Evolutionary conservation across 2,888 invertebrate species (phyloP).

Genomic region (Diaphora mendica): DNA sequence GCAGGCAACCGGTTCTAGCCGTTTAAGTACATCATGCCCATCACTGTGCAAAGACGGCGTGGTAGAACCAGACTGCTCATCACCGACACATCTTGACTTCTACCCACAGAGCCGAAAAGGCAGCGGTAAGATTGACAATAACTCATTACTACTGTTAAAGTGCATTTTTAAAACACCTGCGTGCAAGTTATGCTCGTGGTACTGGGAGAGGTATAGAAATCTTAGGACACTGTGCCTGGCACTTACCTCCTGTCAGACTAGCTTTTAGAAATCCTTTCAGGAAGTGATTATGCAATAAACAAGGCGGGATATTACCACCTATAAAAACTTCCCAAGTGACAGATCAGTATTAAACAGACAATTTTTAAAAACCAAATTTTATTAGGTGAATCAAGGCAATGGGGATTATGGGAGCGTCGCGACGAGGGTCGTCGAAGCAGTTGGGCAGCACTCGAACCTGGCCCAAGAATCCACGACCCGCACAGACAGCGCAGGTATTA

Average conservation of each 20-base stretch:
- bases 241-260: too few relatives aligned
- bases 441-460: constrained; percentile 94
- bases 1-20: constrained; percentile 80
- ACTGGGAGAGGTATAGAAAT: too few relatives aligned
- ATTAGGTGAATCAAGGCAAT: constrained; percentile 79
- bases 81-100: constrained; percentile 80
- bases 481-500: constrained; percentile 72
- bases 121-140: constrained; percentile 78
- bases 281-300: too few relatives aligned
- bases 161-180: too few relatives aligned
- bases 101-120: constrained; percentile 88
- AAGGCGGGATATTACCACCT: too few relatives aligned
- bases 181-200: too few relatives aligned
- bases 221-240: too few relatives aligned
- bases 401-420: constrained; percentile 83
- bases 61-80: constrained; percentile 80
- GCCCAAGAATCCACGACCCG: constrained; percentile 64
- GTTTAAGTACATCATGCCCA: constrained; percentile 92
- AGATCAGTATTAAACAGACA: too few relatives aligned
- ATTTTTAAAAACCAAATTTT: not conserved
- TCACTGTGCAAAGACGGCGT: constrained; percentile 88
- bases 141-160: not conserved
- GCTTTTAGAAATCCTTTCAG: too few relatives aligned
- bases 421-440: constrained; percentile 90
- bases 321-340: too few relatives aligned